Evolutionary conservation across 2,113 vertebrate genomes (phyloP), one percentile per base, ranked within the genome.

Genomic region (Lycocorax pyrrhopterus): DNA sequence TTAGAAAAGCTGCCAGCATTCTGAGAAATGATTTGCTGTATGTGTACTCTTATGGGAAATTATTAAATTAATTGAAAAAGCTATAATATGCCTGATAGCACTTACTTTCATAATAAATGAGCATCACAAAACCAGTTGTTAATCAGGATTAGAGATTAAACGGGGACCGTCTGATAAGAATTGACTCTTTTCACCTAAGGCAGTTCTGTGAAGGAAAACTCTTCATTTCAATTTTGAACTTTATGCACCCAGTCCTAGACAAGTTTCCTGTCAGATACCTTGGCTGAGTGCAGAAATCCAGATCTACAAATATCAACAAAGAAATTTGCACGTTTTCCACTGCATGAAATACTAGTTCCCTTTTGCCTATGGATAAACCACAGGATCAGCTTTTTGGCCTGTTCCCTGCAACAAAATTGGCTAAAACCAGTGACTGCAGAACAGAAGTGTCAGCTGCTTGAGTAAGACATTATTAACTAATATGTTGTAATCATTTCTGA

Each of bases 141-240:
- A 80, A 83, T 94, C 74, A 87, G 81, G 74, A 85, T 94, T 80
- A 91, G n/a, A 85, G 71, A 76, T 62, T 69, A 68, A 93, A 85
- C 73, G 46, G 67, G 47, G 49, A 55, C 0, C 0, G 27, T n/a
- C 49, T 73, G 66, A 10, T 82, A 94, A 85, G 58, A 62, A 58
- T 43, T 3, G 3, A 39, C 23, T 62, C 22, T 75, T 87, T 91
- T 58, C 58, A 89, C 46, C 67, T 46, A 66, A 85, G 87, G 87
- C 71, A 71, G 29, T 84, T 74, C n/a, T 62, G 37, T 79, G 71
- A 53, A 84, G 15, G 52, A 94, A 83, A 53, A 15, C 35, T 89
- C 51, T 63, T 89, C 5, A 22, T 80, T 95, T 89, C 39, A 60
- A 10, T 53, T 69, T 76, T 72, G 41, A 69, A 47, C 16, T 41